A percentile compares a stretch with the other conserved stretches of the same genome.
phyloP scores from a whole-genome alignment of 1,140 invertebrate species.

The Cotesia glomerata region DNA sequence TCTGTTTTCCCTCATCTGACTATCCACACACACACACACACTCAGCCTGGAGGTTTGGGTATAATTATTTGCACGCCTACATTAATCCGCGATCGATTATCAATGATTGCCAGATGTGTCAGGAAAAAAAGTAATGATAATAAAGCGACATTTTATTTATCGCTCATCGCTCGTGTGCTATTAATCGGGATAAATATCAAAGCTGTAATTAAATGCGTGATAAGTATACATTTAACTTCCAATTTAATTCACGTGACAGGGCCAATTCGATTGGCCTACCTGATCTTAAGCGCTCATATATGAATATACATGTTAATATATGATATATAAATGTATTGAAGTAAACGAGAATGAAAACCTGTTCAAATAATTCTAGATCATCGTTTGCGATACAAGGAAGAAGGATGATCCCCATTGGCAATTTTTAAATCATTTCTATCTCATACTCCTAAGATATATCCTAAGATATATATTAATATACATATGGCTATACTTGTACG shows the following conservation, averaged over 20 bases:
- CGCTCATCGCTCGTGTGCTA: slow-evolving; percentile 6
- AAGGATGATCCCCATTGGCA: background rate
- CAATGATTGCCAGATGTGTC: slow-evolving; percentile 20
- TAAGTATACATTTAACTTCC: slow-evolving; percentile 22
- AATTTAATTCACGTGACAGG: slow-evolving; percentile 26
- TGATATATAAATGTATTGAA: background rate
- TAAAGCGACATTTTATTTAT: slow-evolving; percentile 17
- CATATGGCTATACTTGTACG: background rate
- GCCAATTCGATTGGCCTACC: background rate
- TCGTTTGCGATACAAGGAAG: background rate
- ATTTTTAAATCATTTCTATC: background rate
- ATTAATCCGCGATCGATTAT: slow-evolving; percentile 17
- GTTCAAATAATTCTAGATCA: slow-evolving; percentile 11
- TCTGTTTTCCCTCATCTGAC: background rate
- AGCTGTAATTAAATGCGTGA: slow-evolving; percentile 28
- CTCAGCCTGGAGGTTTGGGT: background rate
- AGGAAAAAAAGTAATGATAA: background rate
- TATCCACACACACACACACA: background rate
- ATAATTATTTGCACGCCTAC: slow-evolving; percentile 5
- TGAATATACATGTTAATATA: background rate
- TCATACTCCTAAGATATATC: background rate
- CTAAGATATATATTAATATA: too few species aligned
- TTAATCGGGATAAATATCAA: slow-evolving; percentile 24
- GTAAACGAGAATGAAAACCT: slow-evolving; percentile 15
- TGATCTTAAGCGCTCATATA: slow-evolving; percentile 13